phyloP scores from a whole-genome alignment of 2,797 vertebrate species.

The Sebastes minor region DNA sequence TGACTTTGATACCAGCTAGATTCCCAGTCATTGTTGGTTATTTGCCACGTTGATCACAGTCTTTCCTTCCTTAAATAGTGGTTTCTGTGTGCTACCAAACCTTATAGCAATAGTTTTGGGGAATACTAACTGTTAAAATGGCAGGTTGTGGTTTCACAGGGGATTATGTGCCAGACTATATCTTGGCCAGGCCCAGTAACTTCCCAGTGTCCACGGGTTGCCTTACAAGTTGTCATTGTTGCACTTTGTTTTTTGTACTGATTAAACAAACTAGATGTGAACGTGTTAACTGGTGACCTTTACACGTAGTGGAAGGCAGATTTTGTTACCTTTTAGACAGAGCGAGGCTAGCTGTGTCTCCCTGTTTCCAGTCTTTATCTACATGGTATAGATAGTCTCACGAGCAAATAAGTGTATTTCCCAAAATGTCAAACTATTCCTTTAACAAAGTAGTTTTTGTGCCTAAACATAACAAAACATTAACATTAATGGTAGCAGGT shows the following conservation, averaged over 20 bases:
- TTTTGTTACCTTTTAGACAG: not conserved
- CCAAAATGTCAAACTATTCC: too few relatives aligned
- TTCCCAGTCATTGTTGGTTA: not conserved
- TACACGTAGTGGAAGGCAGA: not conserved
- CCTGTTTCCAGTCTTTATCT: too few relatives aligned
- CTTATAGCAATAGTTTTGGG: not conserved
- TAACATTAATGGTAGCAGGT: not conserved
- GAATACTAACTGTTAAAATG: not conserved
- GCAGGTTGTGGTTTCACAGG: rapidly evolving
- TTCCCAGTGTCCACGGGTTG: not conserved
- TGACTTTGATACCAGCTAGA: not conserved
- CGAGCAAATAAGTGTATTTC: too few relatives aligned
- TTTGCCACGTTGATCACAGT: not conserved
- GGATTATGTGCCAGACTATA: not conserved
- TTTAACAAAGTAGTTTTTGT: too few relatives aligned
- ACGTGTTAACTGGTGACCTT: not conserved
- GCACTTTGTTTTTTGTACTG: not conserved
- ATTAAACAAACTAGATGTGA: not conserved
- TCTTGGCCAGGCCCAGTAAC: not conserved
- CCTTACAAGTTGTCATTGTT: not conserved
- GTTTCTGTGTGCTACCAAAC: not conserved
- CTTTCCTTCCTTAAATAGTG: not conserved
- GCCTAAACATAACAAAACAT: not conserved
- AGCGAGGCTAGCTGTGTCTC: not conserved
- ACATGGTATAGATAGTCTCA: too few relatives aligned